A percentile compares a stretch with the other conserved stretches of the same genome.
Conservation (phyloP, 2,113 vertebrate species). For the Phalacrocorax pelagicus region DNA sequence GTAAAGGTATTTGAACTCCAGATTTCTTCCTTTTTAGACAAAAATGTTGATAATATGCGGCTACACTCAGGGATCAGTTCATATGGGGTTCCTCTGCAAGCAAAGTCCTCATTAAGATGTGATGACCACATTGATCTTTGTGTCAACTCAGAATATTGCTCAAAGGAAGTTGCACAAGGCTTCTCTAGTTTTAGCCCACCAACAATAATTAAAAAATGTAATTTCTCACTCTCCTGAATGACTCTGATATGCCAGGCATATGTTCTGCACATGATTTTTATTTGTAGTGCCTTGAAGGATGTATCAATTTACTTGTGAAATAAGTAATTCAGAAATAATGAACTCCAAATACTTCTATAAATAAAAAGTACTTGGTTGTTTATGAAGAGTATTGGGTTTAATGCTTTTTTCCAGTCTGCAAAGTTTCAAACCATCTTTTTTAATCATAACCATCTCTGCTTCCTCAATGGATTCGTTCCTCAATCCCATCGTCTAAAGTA, state of each 20-base stretch:
- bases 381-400: background rate
- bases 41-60: background rate
- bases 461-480: background rate
- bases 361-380: background rate
- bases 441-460: background rate
- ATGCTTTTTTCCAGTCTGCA: slow-evolving; percentile 9
- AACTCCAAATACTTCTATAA: background rate
- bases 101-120: background rate
- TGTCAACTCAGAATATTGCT: background rate
- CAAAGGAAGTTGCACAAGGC: background rate
- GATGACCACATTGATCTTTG: background rate
- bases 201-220: background rate
- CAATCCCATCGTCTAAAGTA: slow-evolving; percentile 1
- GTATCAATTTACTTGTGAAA: background rate
- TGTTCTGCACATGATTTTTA: background rate
- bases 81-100: background rate
- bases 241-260: background rate
- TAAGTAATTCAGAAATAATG: background rate
- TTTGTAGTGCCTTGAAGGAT: background rate
- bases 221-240: background rate
- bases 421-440: background rate
- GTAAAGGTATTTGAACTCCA: background rate
- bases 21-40: background rate
- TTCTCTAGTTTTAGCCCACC: background rate
- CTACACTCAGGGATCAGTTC: background rate